Base-by-base conservation (phyloP, 2,888 invertebrate species). In the Rhagophthalmus giganteus region DNA sequence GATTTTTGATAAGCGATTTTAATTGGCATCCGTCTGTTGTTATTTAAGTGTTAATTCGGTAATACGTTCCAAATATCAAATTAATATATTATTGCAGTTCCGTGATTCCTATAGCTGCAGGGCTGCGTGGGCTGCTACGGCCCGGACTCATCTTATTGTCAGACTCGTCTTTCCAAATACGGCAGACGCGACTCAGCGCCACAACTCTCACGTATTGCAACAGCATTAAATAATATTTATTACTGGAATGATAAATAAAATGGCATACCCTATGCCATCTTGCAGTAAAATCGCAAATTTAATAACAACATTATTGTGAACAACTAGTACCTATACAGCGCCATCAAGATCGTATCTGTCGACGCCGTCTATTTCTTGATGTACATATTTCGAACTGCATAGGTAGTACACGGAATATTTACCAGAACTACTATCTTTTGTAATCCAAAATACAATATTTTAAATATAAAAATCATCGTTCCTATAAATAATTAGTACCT, bases 141-240 rank as follows among this genome's bases (percentile, higher is more conserved):
- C 52, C 58, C 60, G 61, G 54, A 59, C n/a, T n/a, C n/a, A 59
- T 60, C 62, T 58, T 62, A 63, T 57, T 58, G 61, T 57, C 60
- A 39, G 62, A 66, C 65, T 59, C 38, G 68, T 68, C 65, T 66
- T 62, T 55, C 69, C 69, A 69, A 69, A 68, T 69, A 68, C 62
- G 69, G 68, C 56, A 58, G 57, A 64, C 58, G 50, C 61, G 62
- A 57, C 56, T 55, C 63, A 65, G 61, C 64, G 62, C 65, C 65
- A 63, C 66, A 49, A 60, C 63, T 64, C 64, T 61, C 65, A 59
- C 63, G 62, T 65, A 66, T 66, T 67, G 67, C 68, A 66, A 63
- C 67, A 66, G 66, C 69, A 64, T 67, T 68, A 68, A 68, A 68
- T 66, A 66, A 67, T 68, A 68, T 69, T 69, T 69, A 69, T 69